Percentiles rank a stretch among this genome's conserved stretches.
Evolutionary conservation across 2,797 vertebrate species (phyloP).

Genomic region (Chromobotia macracanthus): DNA sequence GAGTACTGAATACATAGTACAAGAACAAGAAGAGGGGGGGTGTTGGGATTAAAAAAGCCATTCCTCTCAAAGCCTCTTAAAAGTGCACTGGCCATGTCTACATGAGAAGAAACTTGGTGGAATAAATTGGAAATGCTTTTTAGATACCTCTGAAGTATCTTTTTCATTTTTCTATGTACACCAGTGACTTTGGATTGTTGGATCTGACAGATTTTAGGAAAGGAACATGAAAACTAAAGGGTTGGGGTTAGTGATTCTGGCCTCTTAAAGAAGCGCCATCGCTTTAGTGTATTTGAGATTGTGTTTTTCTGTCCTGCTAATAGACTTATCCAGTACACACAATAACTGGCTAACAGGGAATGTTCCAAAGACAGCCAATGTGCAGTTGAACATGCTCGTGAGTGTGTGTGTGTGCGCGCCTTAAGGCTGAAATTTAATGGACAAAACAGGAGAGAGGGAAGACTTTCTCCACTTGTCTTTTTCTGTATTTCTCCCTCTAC

Average conservation of each 20-base stretch:
- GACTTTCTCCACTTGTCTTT: constrained; percentile 44
- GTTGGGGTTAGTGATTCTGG: constrained; percentile 35
- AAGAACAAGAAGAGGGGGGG: constrained; percentile 8
- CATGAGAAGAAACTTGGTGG: constrained; percentile 51
- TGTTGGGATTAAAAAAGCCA: constrained; percentile 37
- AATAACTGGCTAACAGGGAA: constrained; percentile 41
- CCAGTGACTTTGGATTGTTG: constrained; percentile 24
- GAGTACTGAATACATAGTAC: constrained; percentile 36
- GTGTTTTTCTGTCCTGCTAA: constrained; percentile 26
- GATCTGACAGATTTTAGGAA: neutral
- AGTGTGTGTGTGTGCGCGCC: constrained; percentile 34
- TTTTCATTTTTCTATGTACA: constrained; percentile 14
- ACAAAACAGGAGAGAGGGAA: constrained; percentile 35
- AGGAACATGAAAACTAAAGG: neutral
- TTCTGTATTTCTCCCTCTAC: neutral
- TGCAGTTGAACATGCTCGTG: constrained; percentile 21
- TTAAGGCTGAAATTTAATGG: constrained; percentile 47
- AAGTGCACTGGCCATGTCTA: constrained; percentile 63
- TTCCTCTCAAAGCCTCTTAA: constrained; percentile 51
- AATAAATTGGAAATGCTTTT: constrained; percentile 56
- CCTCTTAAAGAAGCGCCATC: constrained; percentile 30
- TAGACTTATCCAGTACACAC: neutral
- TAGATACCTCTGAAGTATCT: neutral
- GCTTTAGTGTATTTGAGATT: constrained; percentile 57
- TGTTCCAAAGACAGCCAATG: constrained; percentile 38